Evolutionary conservation across 2,113 vertebrate genomes (phyloP), one percentile per base, ranked within the genome.

Genomic region (Varanus salvator): DNA sequence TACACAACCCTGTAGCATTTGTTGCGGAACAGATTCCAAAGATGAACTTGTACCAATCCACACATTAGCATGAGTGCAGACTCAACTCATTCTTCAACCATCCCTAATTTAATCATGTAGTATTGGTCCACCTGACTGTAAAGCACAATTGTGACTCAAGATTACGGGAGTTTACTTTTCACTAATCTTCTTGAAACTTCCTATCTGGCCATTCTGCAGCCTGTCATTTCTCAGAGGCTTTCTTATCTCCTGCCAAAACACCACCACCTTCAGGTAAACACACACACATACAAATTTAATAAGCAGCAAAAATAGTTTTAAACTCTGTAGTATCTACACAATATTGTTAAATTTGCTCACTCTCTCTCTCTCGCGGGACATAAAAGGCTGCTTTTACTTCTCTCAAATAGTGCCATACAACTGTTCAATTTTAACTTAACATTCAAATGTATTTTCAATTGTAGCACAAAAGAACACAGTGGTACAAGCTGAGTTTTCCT

Each of bases 381-480:
- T 44, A 87, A 87, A 69, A 50, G 75, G 8, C 34, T 23, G 54
- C 25, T 68, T 85, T 68, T 87, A n/a, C 76, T 52, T 87, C 76
- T 69, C 76, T 87, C 44, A 78, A 80, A 87, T 11, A 86, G 29
- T 52, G 25, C 38, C 27, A 50, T 52, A 31, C 29, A 80, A 66
- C 60, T 69, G 27, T 80, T 68, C 27, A 68, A n/a, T 80, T 68
- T 87, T 87, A 87, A 69, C 86, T 80, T 87, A 87, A 80, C 76
- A 80, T 69, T 69, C 57, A 80, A 87, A 87, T n/a, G 21, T 69
- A 68, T 87, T 68, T 80, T 78, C 75, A 50, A 34, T 11, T 66
- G 64, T 34, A 80, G 29, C 76, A 87, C 60, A 87, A 87, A 87
- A 66, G 86, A 87, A 52, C 60, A n/a, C 17, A 52, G 76, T 87